phyloP scores from a whole-genome alignment of 2,797 vertebrate genomes.

The Micromesistius poutassou region DNA sequence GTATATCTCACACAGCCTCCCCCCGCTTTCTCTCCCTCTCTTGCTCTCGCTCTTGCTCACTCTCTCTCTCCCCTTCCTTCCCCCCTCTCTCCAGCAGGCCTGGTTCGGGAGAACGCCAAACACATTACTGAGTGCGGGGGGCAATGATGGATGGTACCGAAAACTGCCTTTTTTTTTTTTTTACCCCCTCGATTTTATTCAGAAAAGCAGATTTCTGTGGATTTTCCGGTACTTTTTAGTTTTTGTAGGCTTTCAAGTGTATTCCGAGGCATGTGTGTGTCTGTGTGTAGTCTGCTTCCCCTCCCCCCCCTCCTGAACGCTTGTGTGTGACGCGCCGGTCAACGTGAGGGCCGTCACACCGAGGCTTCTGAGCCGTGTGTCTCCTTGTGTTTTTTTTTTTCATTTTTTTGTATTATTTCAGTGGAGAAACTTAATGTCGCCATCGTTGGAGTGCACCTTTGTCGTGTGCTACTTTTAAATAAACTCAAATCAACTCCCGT shows the following conservation, averaged over 20 bases:
- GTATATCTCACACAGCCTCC: neutral
- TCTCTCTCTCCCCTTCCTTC: neutral
- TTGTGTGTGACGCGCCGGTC: neutral
- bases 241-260: neutral
- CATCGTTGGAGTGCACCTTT: neutral
- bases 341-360: neutral
- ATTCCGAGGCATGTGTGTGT: neutral
- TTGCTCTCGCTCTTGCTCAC: too few relatives aligned
- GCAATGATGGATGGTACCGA: neutral
- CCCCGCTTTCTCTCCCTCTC: neutral
- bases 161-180: neutral
- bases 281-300: neutral
- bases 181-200: neutral
- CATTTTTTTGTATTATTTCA: neutral
- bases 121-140: neutral
- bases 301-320: too few relatives aligned
- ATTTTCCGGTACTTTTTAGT: neutral
- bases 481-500: neutral
- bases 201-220: neutral
- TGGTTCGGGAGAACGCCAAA: neutral
- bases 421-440: neutral
- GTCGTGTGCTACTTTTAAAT: neutral
- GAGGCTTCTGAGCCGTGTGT: neutral
- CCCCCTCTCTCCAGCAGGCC: neutral
- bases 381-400: neutral